Evolutionary conservation across 1,140 invertebrate genomes (phyloP), one percentile per base, ranked within the genome.

Genomic region (Drosophila kohkoa): DNA sequence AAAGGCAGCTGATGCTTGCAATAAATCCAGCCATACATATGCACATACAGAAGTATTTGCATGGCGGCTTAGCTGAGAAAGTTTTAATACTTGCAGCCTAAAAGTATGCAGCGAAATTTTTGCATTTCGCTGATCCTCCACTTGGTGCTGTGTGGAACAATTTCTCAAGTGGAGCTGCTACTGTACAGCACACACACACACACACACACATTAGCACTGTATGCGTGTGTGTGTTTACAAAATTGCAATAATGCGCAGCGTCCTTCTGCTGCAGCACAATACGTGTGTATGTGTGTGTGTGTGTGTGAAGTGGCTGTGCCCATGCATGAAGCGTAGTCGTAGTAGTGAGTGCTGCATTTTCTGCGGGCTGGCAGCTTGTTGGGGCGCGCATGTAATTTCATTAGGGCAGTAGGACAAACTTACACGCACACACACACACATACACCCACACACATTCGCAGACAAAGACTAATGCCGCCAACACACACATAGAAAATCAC

Each of bases 331-430:
- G 48, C 68, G 66, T 43, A 52, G 28, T 32, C 60, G 66, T 43
- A 52, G 28, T 32, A 7, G 35, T 38, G 10, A 68, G 65, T 68
- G 65, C 58, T 83, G 67, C 81, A 82, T 75, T 82, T 73, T 70
- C 62, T 82, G 75, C 68, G 68, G 57, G 64, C 79, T 78, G 73
- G 64, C 74, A 83, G 65, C 72, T 77, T 68, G 70, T 54, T 54
- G 69, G 51, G 55, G 49, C 65, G 45, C 54, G 65, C 71, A 68
- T 81, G 81, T 89, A 89, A 88, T 88, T 88, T 88, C 85, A 88
- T 88, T 89, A 88, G 85, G 85, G 85, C 85, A 88, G 85, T 88
- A 88, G 85, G 85, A 74, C 85, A 89, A 79, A 77, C 79, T 49
- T 66, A 74, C 76, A 86, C 81, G 70, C 41, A 46, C 11, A 51